Base-by-base conservation (phyloP, 2,888 invertebrate species). In the Pharmacophagus antenor region DNA sequence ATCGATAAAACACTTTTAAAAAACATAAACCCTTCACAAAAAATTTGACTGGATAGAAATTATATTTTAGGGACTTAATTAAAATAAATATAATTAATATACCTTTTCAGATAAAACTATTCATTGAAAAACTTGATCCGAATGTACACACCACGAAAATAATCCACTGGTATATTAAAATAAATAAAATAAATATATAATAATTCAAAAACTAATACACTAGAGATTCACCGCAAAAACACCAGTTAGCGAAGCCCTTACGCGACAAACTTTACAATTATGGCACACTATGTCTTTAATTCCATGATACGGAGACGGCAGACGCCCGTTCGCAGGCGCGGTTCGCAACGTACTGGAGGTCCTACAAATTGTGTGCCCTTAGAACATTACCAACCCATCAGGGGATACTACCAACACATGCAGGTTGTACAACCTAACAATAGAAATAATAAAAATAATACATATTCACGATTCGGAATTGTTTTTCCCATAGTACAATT, bases 331-430 rank as follows among this genome's bases (percentile, higher is more conserved):
- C 55, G 23, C 46, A 22, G 50, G 18, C 55, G 50, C 59, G 55
- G 44, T 23, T 44, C 37, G 50, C 55, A 23, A 44, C 55, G 46
- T 18, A 60, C 59, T 60, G 50, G 55, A 42, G 25, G 41, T 50
- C 48, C 56, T 54, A 48, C 58, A 20, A n/a, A 49, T 42, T 23
- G 48, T 31, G 48, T 20, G 49, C 48, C 41, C 22, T 22, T 31
- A 60, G 59, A 55, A 60, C 37, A 49, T 44, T 23, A 21, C 50
- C 49, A 60, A 60, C 55, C 49, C 59, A 50, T 50, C 49, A 20
- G 53, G 47, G 49, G 41, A 55, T 55, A 47, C 27, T 55, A 31
- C 25, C 10, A 27, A 47, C 31, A 21, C 21, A 31, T 44, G 12
- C 17, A 10, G n/a, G 20, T 17, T 18, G 27, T 10, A 27, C 41